Conservation (phyloP, 2,888 invertebrate species). For the Aphidius colemani region DNA sequence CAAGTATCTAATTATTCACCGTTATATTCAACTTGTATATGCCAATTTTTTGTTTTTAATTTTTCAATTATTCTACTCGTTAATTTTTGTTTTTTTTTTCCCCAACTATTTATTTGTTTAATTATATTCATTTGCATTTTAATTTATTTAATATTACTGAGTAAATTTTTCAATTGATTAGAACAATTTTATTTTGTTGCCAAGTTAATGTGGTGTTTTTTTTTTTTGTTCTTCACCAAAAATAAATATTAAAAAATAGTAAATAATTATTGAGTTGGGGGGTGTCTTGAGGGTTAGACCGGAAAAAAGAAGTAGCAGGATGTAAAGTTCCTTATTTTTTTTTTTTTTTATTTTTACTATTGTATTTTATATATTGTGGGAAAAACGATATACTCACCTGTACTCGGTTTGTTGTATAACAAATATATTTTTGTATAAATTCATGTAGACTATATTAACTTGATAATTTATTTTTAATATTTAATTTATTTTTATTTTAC, state of each 20-base stretch:
- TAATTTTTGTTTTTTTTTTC: too few species aligned
- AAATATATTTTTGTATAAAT: too few species aligned
- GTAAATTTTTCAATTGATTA: too few species aligned
- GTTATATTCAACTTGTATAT: slow-evolving; percentile 29
- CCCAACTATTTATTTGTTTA: neutral
- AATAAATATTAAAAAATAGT: too few species aligned
- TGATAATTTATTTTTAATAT: neutral
- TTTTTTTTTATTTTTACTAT: slow-evolving; percentile 48
- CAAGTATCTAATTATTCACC: too few species aligned
- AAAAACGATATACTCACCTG: slow-evolving; percentile 38
- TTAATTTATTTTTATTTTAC: neutral
- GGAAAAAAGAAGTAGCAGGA: slow-evolving; percentile 48
- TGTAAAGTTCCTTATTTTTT: slow-evolving; percentile 35
- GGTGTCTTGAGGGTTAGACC: slow-evolving; percentile 35
- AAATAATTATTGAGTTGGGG: too few species aligned
- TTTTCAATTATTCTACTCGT: slow-evolving; percentile 23
- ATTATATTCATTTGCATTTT: neutral
- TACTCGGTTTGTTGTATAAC: neutral
- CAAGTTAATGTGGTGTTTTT: too few species aligned
- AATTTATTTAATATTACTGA: too few species aligned
- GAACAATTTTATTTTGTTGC: too few species aligned
- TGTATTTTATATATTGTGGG: slow-evolving; percentile 46
- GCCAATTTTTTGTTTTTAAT: slow-evolving; percentile 21
- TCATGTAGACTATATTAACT: too few species aligned
- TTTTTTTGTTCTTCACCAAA: too few species aligned